Evolutionary conservation across 2,113 vertebrate genomes (phyloP).

Genomic region (Sphyrna mokarran): DNA sequence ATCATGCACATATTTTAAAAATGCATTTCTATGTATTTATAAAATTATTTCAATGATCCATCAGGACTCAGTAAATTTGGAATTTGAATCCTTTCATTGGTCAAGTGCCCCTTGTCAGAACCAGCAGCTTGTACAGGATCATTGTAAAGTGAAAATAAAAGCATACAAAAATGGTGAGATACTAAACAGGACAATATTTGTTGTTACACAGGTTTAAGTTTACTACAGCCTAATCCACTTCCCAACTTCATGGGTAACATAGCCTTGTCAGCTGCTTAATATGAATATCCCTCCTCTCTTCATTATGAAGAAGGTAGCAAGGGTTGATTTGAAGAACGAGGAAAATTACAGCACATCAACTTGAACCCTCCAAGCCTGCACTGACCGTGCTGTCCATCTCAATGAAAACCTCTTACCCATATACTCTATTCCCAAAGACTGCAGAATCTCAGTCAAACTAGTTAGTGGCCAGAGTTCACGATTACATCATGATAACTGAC

Average conservation of each 20-base stretch:
- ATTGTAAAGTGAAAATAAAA: background rate
- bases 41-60: background rate
- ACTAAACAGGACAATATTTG: background rate
- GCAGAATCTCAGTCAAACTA: background rate
- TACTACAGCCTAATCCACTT: background rate
- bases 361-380: too few relatives aligned
- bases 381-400: too few relatives aligned
- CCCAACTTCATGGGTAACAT: background rate
- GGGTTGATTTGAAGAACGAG: too few relatives aligned
- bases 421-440: background rate
- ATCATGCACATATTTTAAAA: background rate
- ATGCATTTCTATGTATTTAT: background rate
- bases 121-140: background rate
- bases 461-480: background rate
- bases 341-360: too few relatives aligned
- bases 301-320: too few relatives aligned
- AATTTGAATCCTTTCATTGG: background rate
- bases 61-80: background rate
- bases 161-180: background rate
- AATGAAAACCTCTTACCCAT: too few relatives aligned
- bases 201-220: background rate
- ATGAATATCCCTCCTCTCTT: too few relatives aligned
- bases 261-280: background rate
- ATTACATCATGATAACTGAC: background rate
- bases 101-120: background rate